A percentile compares a stretch with the other conserved stretches of the same genome.
Evolutionary conservation across 2,113 vertebrate species (phyloP).

Genomic region (Pipra filicauda): DNA sequence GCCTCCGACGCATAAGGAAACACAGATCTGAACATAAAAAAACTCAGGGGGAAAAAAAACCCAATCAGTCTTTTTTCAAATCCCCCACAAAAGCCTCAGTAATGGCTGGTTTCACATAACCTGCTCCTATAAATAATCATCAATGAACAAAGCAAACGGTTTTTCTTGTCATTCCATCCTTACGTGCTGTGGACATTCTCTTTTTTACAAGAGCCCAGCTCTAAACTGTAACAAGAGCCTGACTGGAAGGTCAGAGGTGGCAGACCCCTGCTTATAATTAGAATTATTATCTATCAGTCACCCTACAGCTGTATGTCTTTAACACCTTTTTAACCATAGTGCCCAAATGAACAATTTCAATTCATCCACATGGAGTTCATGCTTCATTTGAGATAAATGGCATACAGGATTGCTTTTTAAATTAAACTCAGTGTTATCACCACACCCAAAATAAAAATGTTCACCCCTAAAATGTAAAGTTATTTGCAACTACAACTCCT

Average conservation of each 20-base stretch:
- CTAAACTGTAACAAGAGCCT: not conserved
- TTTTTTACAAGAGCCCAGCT: not conserved
- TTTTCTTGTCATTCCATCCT: not conserved
- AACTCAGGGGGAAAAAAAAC: not conserved
- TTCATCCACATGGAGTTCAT: not conserved
- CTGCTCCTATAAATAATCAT: not conserved
- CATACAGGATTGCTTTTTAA: not conserved
- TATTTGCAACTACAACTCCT: not conserved
- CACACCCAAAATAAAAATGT: not conserved
- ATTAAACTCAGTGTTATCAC: not conserved
- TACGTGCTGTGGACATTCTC: accelerated
- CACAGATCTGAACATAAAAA: not conserved
- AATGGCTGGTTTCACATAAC: not conserved
- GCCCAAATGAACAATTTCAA: not conserved
- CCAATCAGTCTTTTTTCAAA: not conserved
- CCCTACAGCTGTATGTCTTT: not conserved
- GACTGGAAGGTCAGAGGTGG: not conserved
- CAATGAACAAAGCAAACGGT: not conserved
- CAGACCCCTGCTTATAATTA: not conserved
- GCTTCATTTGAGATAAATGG: not conserved
- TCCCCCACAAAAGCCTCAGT: not conserved
- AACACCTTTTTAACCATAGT: not conserved
- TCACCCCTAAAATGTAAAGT: not conserved
- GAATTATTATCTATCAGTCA: not conserved
- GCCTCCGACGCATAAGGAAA: not conserved